Conservation (phyloP, 1,140 invertebrate species). For the Tribolium castaneum region DNA sequence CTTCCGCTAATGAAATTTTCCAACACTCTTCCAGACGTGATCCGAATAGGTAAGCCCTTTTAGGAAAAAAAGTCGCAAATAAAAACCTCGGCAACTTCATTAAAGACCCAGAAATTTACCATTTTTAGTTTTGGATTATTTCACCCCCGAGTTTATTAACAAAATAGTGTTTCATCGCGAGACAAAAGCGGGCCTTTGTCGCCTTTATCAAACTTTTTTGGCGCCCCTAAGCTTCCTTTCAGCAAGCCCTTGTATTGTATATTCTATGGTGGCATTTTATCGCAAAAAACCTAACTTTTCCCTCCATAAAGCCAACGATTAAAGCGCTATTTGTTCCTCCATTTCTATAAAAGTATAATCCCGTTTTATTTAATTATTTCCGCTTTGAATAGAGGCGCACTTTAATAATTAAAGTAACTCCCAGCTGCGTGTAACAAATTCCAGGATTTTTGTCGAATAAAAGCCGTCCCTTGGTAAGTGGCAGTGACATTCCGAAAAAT, state of each 20-base stretch:
- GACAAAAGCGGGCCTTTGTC: background rate
- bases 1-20: conserved; percentile 38
- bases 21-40: conserved; percentile 50
- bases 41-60: conserved; percentile 56
- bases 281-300: background rate
- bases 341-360: background rate
- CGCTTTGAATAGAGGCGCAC: too few species aligned
- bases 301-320: background rate
- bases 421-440: too few species aligned
- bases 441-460: too few species aligned
- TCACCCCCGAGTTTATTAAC: background rate
- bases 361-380: background rate
- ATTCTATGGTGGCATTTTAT: background rate
- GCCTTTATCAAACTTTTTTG: background rate
- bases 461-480: background rate
- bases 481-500: background rate
- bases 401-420: too few species aligned
- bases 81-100: background rate
- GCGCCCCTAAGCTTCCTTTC: background rate
- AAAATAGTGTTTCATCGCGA: background rate
- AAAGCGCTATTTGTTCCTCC: background rate
- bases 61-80: background rate
- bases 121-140: too few species aligned
- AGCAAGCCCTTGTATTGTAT: background rate
- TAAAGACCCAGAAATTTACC: background rate